Percentiles rank a stretch among this genome's conserved stretches.
Evolutionary conservation across 1,140 invertebrate genomes (phyloP).

Genomic region (Drosophila rufa): DNA sequence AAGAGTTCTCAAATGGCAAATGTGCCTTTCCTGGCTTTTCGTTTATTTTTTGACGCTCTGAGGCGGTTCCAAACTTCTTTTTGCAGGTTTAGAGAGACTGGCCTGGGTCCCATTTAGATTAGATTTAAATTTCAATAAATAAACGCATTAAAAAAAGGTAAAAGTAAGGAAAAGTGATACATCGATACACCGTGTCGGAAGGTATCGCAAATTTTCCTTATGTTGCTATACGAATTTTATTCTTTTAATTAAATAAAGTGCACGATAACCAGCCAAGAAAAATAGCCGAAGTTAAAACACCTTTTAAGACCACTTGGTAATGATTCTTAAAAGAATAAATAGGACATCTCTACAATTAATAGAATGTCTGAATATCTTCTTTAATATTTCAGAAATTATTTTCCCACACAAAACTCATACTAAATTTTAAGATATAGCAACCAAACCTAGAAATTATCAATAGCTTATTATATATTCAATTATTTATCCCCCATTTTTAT

Average conservation of each 20-base stretch:
- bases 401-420: too few relatives aligned
- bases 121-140: slow-evolving; percentile 60
- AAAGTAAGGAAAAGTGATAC: slow-evolving; percentile 20
- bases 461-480: too few relatives aligned
- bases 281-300: not conserved
- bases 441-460: too few relatives aligned
- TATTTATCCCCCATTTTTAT: too few relatives aligned
- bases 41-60: not conserved
- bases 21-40: not conserved
- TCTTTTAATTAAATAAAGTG: slow-evolving; percentile 18
- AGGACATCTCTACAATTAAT: too few relatives aligned
- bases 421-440: too few relatives aligned
- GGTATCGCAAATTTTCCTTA: slow-evolving; percentile 1
- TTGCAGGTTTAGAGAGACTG: slow-evolving; percentile 27
- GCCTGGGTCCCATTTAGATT: slow-evolving; percentile 47
- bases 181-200: slow-evolving; percentile 23
- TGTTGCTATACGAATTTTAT: slow-evolving; percentile 6
- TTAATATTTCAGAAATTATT: too few relatives aligned
- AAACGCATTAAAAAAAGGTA: slow-evolving; percentile 38
- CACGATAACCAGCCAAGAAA: slow-evolving; percentile 22
- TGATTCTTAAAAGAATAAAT: too few relatives aligned
- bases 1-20: slow-evolving; percentile 7
- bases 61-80: not conserved
- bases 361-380: too few relatives aligned
- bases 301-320: not conserved